These are phyloP conservation scores for Drosophila imparisetae DNA, from an alignment of 2,888 invertebrate species.

Conservation along the genomic window DNA sequence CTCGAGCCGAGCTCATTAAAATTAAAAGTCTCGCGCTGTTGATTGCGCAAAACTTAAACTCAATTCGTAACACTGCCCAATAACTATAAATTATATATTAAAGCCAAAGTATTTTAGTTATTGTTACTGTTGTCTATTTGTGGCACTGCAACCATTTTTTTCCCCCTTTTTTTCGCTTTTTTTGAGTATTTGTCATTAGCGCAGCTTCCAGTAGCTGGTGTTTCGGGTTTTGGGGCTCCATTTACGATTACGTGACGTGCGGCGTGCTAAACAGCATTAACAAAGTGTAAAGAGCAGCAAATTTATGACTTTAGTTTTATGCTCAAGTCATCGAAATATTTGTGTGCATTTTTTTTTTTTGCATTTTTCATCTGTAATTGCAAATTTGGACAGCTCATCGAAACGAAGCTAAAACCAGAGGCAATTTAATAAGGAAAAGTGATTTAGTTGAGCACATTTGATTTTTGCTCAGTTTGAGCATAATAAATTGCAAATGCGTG, in stretches of 20 bases:
- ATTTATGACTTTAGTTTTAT: constrained; percentile 50
- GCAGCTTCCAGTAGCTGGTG: constrained; percentile 32
- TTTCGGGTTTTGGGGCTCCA: constrained; percentile 33
- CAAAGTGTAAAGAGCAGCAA: constrained; percentile 53
- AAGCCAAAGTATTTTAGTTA: constrained; percentile 33
- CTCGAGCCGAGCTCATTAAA: constrained; percentile 40
- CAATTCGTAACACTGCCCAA: constrained; percentile 66
- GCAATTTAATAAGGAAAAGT: constrained; percentile 17
- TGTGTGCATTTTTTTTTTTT: constrained; percentile 35
- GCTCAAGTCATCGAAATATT: constrained; percentile 44
- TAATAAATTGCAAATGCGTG: neutral
- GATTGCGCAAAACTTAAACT: constrained; percentile 48
- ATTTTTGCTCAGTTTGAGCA: neutral
- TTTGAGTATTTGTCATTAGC: constrained; percentile 43
- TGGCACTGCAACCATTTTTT: constrained; percentile 21
- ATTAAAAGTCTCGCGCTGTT: constrained; percentile 56
- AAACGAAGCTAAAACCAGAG: neutral
- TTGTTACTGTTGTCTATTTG: constrained; percentile 28
- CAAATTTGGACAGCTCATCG: constrained; percentile 50
- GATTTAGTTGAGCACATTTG: constrained; percentile 17
- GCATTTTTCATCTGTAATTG: constrained; percentile 42
- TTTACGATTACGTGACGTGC: constrained; percentile 65
- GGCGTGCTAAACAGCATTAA: constrained; percentile 62
- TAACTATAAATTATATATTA: constrained; percentile 53
- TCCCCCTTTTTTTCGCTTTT: neutral